phyloP scores from a whole-genome alignment of 2,888 invertebrate genomes.

The Ecliptopera silaceata region DNA sequence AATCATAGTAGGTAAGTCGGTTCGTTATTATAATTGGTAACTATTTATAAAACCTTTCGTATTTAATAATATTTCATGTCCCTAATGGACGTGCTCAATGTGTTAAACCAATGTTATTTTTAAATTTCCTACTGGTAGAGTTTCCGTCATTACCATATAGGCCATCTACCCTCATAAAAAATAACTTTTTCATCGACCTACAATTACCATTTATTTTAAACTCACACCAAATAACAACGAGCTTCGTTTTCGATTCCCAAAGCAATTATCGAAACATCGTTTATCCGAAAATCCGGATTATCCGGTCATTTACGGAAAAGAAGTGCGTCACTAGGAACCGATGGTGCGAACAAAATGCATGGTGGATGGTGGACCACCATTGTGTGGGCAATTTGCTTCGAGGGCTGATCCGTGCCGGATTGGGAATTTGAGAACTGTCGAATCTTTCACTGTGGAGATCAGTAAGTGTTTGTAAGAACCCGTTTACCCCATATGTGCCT shows the following conservation, averaged over 20 bases:
- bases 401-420: constrained; percentile 27
- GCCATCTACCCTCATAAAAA: too few species aligned
- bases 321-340: constrained; percentile 39
- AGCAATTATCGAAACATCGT: constrained; percentile 21
- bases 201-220: constrained; percentile 2
- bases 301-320: constrained; percentile 18
- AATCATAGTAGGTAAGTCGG: too few species aligned
- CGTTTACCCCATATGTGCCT: background rate
- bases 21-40: background rate
- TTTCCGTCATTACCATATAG: too few species aligned
- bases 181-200: background rate
- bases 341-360: constrained; percentile 45
- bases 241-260: constrained; percentile 26
- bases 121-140: too few species aligned
- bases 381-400: constrained; percentile 46
- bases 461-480: constrained; percentile 2
- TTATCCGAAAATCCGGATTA: constrained; percentile 20
- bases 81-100: too few species aligned
- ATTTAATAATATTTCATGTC: too few species aligned
- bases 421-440: constrained; percentile 21
- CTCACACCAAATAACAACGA: constrained; percentile 13
- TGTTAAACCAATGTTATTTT: too few species aligned
- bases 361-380: constrained; percentile 44
- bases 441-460: constrained; percentile 13
- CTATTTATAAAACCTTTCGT: background rate